These are phyloP conservation scores for Melopsittacus undulatus DNA, from an alignment of 2,797 vertebrate species.

Conservation along the genomic window DNA sequence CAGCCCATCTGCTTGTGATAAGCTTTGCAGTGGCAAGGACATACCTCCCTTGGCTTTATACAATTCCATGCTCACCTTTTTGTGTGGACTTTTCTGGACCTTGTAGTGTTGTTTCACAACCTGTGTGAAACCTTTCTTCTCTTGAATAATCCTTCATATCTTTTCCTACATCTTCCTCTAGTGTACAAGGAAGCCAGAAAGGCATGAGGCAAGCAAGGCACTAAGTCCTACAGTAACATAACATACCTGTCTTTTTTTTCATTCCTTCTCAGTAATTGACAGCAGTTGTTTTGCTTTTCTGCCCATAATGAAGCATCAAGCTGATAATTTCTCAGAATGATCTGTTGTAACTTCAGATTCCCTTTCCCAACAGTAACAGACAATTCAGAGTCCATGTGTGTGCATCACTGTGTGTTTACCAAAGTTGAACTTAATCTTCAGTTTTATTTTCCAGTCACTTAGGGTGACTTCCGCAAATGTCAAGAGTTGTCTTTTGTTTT, in stretches of 20 bases:
- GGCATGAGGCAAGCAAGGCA: rapidly evolving
- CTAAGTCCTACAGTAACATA: not conserved
- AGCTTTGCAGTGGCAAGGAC: not conserved
- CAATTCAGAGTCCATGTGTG: not conserved
- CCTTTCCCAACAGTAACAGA: not conserved
- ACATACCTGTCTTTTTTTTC: not conserved
- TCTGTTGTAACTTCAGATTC: not conserved
- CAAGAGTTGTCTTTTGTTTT: not conserved
- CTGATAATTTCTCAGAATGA: not conserved
- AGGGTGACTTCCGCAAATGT: not conserved
- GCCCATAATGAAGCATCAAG: not conserved
- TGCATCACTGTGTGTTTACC: not conserved
- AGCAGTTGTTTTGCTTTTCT: not conserved
- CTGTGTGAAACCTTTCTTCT: not conserved
- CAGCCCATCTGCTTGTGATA: not conserved
- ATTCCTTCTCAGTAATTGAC: not conserved
- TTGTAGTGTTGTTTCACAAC: not conserved
- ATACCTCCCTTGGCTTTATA: not conserved
- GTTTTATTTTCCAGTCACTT: not conserved
- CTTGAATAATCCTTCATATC: not conserved
- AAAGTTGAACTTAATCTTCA: not conserved
- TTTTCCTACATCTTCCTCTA: rapidly evolving
- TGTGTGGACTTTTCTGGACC: not conserved
- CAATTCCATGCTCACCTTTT: not conserved
- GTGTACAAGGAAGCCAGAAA: not conserved